Evolutionary conservation across 92 coral and sea anemone genomes (phyloP).

Genomic region (Siderastrea siderea): DNA sequence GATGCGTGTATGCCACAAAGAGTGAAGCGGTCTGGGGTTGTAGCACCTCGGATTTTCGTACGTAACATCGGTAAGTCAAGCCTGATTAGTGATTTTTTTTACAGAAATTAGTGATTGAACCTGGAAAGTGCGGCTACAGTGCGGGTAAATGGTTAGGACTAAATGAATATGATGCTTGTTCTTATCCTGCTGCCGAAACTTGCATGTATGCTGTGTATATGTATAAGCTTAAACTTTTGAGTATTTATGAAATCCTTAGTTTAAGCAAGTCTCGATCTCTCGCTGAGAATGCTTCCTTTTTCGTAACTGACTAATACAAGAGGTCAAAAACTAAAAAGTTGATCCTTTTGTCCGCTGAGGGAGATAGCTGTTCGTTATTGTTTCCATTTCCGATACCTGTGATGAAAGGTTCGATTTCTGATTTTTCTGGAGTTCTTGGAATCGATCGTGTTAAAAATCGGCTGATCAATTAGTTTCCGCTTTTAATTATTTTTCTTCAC

Average conservation of each 20-base stretch:
- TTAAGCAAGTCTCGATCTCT: background rate
- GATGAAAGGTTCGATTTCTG: background rate
- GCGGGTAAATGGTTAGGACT: background rate
- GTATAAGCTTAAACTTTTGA: too few relatives aligned
- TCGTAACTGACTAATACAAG: background rate
- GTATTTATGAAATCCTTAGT: background rate
- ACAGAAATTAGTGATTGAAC: background rate
- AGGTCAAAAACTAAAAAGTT: constrained; percentile 22
- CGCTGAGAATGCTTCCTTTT: background rate
- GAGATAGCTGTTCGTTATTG: constrained; percentile 1
- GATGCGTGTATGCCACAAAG: constrained; percentile 83
- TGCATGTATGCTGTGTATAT: background rate
- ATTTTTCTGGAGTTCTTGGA: background rate
- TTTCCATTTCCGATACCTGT: constrained; percentile 28
- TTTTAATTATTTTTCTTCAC: constrained; percentile 16
- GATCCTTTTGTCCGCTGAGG: constrained; percentile 8
- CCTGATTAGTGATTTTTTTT: background rate
- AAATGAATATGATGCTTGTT: background rate
- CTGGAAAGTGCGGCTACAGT: background rate
- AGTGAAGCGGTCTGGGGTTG: constrained; percentile 24
- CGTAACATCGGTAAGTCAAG: constrained; percentile 56
- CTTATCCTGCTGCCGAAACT: background rate
- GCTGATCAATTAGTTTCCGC: background rate
- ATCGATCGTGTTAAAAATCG: background rate
- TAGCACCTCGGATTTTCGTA: constrained; percentile 58